These are phyloP conservation scores for Drosophila setosimentum DNA, from an alignment of 2,888 invertebrate genomes.

Conservation along the genomic window DNA sequence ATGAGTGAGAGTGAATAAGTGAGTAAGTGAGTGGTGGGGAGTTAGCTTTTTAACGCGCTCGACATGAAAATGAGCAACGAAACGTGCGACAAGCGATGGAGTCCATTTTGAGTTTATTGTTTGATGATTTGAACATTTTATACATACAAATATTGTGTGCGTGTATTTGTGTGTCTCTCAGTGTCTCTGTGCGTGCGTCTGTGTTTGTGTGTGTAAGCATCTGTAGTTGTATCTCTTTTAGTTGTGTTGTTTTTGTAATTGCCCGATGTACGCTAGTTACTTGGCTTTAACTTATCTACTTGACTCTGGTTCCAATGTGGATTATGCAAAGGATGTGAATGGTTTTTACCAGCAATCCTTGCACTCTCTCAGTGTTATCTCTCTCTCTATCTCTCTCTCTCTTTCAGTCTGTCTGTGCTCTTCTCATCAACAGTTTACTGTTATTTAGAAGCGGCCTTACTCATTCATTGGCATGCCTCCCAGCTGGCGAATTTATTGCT, in stretches of 20 bases:
- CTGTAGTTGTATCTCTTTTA: constrained; percentile 57
- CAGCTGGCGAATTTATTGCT: constrained; percentile 67
- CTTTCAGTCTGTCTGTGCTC: neutral
- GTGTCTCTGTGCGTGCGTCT: neutral
- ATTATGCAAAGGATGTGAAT: constrained; percentile 23
- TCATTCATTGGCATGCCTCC: constrained; percentile 19
- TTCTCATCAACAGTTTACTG: constrained; percentile 17
- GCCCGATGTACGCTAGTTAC: constrained; percentile 63
- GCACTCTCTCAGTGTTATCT: constrained; percentile 9
- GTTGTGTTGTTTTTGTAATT: constrained; percentile 58
- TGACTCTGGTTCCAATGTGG: constrained; percentile 18
- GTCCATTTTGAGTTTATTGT: constrained; percentile 86
- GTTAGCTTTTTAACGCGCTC: constrained; percentile 77
- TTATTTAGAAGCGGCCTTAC: constrained; percentile 42
- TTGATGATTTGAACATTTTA: constrained; percentile 85
- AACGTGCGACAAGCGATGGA: constrained; percentile 83
- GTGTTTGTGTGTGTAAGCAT: constrained; percentile 42
- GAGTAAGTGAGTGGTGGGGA: constrained; percentile 43
- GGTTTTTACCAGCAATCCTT: constrained; percentile 37
- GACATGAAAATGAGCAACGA: constrained; percentile 83
- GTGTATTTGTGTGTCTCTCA: neutral
- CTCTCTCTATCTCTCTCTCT: neutral
- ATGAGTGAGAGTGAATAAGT: constrained; percentile 21
- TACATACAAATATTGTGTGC: constrained; percentile 64
- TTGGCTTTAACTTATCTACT: constrained; percentile 39